Percentiles rank a stretch among this genome's conserved stretches.
Conservation (phyloP, 2,113 vertebrate species). For the Nibea albiflora region DNA sequence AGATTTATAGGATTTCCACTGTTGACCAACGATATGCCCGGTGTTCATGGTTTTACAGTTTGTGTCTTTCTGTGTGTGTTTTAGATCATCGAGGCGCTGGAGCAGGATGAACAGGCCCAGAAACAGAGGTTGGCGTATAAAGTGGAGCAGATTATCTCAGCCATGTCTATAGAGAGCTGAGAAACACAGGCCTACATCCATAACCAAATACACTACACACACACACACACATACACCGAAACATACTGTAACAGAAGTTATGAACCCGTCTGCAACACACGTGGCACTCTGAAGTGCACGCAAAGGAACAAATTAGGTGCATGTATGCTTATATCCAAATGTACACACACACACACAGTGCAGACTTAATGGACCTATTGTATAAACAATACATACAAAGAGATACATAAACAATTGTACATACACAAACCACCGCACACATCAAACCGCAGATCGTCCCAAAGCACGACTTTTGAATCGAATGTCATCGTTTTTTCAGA, state of each 20-base stretch:
- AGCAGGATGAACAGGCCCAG: conserved; percentile 94
- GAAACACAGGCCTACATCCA: conserved; percentile 41
- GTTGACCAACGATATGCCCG: conserved; percentile 16
- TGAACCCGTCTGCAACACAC: conserved; percentile 23
- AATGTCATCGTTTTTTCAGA: conserved; percentile 58
- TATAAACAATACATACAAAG: conserved; percentile 52
- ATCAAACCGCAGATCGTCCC: conserved; percentile 66
- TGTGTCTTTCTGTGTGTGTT: conserved; percentile 47
- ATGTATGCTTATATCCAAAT: neutral
- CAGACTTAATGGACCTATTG: conserved; percentile 64
- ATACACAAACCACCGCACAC: conserved; percentile 57
- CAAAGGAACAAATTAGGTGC: conserved; percentile 2
- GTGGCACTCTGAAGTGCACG: conserved; percentile 20
- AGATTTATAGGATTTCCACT: neutral
- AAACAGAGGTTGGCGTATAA: conserved; percentile 93
- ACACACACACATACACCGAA: conserved; percentile 4
- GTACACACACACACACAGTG: conserved; percentile 14
- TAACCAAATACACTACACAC: too few relatives aligned
- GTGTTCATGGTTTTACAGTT: conserved; percentile 28
- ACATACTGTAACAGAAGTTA: conserved; percentile 7
- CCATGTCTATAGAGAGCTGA: conserved; percentile 96
- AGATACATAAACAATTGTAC: conserved; percentile 53
- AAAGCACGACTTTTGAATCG: conserved; percentile 68
- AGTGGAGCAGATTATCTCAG: conserved; percentile 91
- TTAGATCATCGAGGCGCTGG: conserved; percentile 92